phyloP scores from a whole-genome alignment of 2,888 invertebrate species.

The Scaptomyza tumidula region DNA sequence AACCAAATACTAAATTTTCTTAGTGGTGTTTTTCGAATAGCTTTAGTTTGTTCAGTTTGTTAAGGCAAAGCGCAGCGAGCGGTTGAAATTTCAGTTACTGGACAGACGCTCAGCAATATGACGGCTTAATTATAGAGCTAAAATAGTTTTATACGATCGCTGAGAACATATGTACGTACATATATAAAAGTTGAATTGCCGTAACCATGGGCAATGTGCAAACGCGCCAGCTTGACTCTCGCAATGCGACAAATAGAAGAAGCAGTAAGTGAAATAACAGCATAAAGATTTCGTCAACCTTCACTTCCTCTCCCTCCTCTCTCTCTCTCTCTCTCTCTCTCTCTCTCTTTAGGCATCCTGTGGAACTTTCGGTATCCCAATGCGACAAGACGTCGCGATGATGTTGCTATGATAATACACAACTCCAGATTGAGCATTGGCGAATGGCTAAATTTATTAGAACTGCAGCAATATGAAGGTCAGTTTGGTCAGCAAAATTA shows the following conservation, averaged over 20 bases:
- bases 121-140: conserved; percentile 47
- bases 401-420: conserved; percentile 76
- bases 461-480: conserved; percentile 86
- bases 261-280: conserved; percentile 64
- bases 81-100: conserved; percentile 57
- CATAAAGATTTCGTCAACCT: neutral
- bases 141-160: conserved; percentile 30
- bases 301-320: too few relatives aligned
- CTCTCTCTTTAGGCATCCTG: conserved; percentile 80
- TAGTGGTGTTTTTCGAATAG: conserved; percentile 34
- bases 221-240: conserved; percentile 63
- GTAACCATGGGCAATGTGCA: conserved; percentile 78
- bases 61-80: conserved; percentile 47
- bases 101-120: conserved; percentile 43
- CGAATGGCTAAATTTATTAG: conserved; percentile 87
- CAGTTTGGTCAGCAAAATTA: conserved; percentile 23
- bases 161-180: neutral
- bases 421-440: conserved; percentile 86
- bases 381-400: conserved; percentile 78
- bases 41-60: conserved; percentile 61
- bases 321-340: neutral
- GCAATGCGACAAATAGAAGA: conserved; percentile 66
- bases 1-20: neutral
- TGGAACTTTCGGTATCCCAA: conserved; percentile 85
- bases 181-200: conserved; percentile 8